Conservation (phyloP, 2,888 invertebrate genomes). For the Eurois occulta region DNA sequence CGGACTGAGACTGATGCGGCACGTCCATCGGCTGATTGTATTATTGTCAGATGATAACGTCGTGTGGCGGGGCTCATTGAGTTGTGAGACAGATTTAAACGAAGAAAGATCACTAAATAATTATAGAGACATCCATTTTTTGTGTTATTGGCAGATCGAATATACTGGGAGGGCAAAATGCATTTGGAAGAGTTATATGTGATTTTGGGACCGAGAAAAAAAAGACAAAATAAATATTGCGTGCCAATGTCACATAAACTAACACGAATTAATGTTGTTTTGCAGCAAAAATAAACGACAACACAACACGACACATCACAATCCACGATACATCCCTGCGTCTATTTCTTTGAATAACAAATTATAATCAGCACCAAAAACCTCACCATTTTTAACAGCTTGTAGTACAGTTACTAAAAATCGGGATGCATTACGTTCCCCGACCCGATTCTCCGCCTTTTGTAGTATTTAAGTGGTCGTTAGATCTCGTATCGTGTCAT, state of each 20-base stretch:
- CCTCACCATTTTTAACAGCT: not conserved
- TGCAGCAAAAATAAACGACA: not conserved
- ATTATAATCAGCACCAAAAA: not conserved
- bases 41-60: constrained; percentile 18
- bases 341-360: not conserved
- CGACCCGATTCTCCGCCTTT: constrained; percentile 33
- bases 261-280: not conserved
- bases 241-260: not conserved
- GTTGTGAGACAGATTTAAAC: constrained; percentile 6
- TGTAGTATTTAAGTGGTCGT: constrained; percentile 62
- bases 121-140: constrained; percentile 1
- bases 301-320: not conserved
- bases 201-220: too few species aligned
- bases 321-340: not conserved
- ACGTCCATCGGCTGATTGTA: constrained; percentile 18
- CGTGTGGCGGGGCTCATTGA: constrained; percentile 4
- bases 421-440: constrained; percentile 40
- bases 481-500: constrained; percentile 62
- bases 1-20: constrained; percentile 2
- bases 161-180: too few species aligned
- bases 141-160: too few species aligned
- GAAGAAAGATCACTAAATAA: constrained; percentile 55
- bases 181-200: too few species aligned
- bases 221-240: not conserved
- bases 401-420: constrained; percentile 37